Evolutionary conservation across 2,888 invertebrate species (phyloP).

Genomic region (Adela reaumurella): DNA sequence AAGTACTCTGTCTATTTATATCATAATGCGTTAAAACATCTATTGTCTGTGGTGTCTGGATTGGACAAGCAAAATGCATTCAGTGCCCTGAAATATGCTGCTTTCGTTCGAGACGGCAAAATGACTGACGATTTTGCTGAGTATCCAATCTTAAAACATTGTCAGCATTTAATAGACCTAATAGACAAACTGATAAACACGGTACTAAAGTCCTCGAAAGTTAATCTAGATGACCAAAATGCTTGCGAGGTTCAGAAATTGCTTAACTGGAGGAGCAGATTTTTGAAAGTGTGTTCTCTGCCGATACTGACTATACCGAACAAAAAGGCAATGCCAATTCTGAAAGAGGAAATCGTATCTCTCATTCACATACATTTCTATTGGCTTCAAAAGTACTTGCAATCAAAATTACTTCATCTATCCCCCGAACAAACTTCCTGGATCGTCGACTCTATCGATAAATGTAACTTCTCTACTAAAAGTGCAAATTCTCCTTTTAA

Average conservation of each 20-base stretch:
- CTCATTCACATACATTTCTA: conserved; percentile 66
- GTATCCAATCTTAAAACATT: conserved; percentile 52
- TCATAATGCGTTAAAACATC: conserved; percentile 23
- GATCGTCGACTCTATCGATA: conserved; percentile 9
- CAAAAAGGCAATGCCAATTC: conserved; percentile 26
- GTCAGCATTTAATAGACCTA: conserved; percentile 39
- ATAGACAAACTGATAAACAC: conserved; percentile 40
- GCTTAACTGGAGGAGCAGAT: conserved; percentile 54
- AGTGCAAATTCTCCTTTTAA: conserved; percentile 19
- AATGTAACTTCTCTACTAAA: neutral
- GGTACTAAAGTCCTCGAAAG: conserved; percentile 23
- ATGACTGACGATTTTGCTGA: conserved; percentile 46
- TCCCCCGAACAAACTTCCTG: neutral
- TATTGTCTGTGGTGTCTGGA: too few species aligned
- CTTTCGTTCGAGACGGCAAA: conserved; percentile 34
- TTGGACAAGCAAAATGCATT: conserved; percentile 14
- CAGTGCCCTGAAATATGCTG: conserved; percentile 49
- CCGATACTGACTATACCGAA: conserved; percentile 26
- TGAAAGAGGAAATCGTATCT: conserved; percentile 54
- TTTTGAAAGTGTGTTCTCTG: conserved; percentile 32
- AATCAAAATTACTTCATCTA: conserved; percentile 22
- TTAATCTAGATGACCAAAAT: conserved; percentile 26
- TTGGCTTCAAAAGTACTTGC: conserved; percentile 67
- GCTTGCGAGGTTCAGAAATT: conserved; percentile 40
- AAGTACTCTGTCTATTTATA: conserved; percentile 44